Conservation (phyloP, 2,113 vertebrate genomes). For the Elephantulus edwardii region DNA sequence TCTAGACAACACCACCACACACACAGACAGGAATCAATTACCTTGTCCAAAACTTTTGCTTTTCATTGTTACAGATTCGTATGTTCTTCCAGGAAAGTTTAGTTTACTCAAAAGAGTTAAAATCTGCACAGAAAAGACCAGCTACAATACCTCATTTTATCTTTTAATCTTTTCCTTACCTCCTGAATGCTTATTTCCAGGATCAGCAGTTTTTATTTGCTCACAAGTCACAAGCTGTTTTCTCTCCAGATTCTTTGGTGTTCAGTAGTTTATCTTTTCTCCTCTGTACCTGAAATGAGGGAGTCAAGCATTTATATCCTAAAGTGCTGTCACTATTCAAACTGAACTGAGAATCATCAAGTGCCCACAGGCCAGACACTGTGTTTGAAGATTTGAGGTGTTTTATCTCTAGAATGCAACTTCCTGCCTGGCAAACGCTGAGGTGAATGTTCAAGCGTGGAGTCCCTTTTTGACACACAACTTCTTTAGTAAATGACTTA, state of each 20-base stretch:
- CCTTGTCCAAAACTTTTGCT: neutral
- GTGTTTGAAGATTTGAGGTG: neutral
- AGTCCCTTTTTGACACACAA: neutral
- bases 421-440: neutral
- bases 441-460: neutral
- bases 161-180: slow-evolving; percentile 14
- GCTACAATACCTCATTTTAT: neutral
- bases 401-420: neutral
- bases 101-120: neutral
- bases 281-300: neutral
- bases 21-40: neutral
- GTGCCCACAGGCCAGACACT: neutral
- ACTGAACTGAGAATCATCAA: neutral
- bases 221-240: neutral
- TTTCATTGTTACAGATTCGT: slow-evolving; percentile 12
- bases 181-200: neutral
- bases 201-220: neutral
- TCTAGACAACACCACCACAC: too few relatives aligned
- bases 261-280: neutral
- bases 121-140: neutral
- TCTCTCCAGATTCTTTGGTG: neutral
- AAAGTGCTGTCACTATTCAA: neutral
- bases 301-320: neutral
- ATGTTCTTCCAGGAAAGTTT: neutral
- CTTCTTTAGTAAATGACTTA: neutral